These are phyloP conservation scores for Caenorhabditis angaria DNA, from an alignment of 2,888 invertebrate genomes.

Conservation along the genomic window DNA sequence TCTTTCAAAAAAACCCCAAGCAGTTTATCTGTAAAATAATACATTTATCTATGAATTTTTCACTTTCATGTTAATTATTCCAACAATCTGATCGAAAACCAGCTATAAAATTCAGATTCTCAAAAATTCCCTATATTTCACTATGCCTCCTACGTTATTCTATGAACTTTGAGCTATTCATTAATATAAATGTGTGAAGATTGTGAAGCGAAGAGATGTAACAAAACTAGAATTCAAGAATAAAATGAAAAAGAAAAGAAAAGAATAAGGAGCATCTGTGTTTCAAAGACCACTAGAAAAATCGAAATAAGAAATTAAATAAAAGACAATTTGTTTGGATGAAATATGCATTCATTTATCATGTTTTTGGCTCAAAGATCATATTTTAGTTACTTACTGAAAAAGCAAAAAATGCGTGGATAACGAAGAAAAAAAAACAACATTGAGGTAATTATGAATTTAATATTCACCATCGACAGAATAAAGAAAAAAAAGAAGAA, in stretches of 20 bases:
- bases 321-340: constrained; percentile 1
- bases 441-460: constrained; percentile 1
- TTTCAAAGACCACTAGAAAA: constrained; percentile 1
- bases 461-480: not conserved
- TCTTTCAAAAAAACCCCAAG: too few relatives aligned
- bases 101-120: too few relatives aligned
- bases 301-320: not conserved
- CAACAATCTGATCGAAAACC: too few relatives aligned
- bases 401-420: too few relatives aligned
- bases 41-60: too few relatives aligned
- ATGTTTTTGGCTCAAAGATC: not conserved
- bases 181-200: not conserved
- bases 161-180: not conserved
- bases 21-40: too few relatives aligned
- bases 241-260: not conserved
- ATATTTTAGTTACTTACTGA: not conserved
- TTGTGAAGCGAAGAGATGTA: not conserved
- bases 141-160: too few relatives aligned
- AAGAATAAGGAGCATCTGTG: not conserved
- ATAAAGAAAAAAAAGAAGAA: too few relatives aligned
- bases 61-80: too few relatives aligned
- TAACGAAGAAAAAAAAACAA: not conserved
- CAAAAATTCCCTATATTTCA: too few relatives aligned
- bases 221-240: not conserved
- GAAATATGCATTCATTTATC: not conserved